Percentiles rank a stretch among this genome's conserved stretches.
These are phyloP conservation scores for Cydia pomonella DNA, from an alignment of 1,140 invertebrate species.

Conservation along the genomic window DNA sequence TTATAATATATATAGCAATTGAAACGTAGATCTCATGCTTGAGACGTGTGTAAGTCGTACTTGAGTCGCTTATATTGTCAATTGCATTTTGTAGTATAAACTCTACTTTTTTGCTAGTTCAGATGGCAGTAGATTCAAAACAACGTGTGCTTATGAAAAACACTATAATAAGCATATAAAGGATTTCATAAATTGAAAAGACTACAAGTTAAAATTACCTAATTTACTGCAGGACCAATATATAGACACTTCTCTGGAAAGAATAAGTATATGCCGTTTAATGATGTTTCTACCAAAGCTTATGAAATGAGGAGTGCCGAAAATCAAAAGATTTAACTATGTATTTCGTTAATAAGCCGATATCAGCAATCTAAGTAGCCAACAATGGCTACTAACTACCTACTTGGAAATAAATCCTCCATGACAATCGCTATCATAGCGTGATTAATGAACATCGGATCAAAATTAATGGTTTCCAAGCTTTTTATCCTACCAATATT, in stretches of 20 bases:
- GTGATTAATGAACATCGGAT: slow-evolving; percentile 12
- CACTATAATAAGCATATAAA: too few species aligned
- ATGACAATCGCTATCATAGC: slow-evolving; percentile 9
- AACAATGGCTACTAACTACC: slow-evolving; percentile 14
- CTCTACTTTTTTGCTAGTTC: too few species aligned
- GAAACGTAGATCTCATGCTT: neutral
- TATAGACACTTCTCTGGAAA: too few species aligned
- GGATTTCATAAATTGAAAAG: too few species aligned
- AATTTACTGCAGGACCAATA: too few species aligned
- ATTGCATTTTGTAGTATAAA: neutral
- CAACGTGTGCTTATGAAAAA: too few species aligned
- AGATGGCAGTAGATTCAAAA: too few species aligned
- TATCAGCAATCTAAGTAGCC: slow-evolving; percentile 10
- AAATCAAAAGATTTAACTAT: neutral
- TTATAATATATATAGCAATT: neutral
- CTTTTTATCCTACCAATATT: slow-evolving; percentile 11
- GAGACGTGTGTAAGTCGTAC: neutral
- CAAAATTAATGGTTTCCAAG: slow-evolving; percentile 15
- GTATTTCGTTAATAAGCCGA: neutral
- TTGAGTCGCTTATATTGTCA: neutral
- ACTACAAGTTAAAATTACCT: too few species aligned
- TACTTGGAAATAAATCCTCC: slow-evolving; percentile 16
- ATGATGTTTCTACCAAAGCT: too few species aligned
- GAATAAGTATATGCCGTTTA: too few species aligned
- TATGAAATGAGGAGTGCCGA: neutral